Conservation (phyloP, 2,113 vertebrate species). For the Hemiscyllium ocellatum region DNA sequence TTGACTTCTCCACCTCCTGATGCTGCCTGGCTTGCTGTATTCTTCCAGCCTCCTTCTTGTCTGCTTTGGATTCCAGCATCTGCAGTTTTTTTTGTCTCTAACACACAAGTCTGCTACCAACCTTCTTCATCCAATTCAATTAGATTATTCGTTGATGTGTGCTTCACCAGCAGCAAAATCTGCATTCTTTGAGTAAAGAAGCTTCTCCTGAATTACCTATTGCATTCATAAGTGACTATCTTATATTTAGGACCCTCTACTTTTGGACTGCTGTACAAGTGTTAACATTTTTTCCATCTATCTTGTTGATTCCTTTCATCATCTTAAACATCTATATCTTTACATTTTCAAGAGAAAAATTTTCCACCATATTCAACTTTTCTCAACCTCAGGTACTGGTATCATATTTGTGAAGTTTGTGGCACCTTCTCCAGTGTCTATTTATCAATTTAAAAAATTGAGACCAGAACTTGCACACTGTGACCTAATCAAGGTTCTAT, state of each 20-base stretch:
- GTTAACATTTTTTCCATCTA: neutral
- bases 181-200: neutral
- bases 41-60: too few relatives aligned
- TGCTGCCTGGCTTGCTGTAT: too few relatives aligned
- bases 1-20: too few relatives aligned
- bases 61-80: too few relatives aligned
- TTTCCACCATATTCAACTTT: neutral
- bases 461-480: neutral
- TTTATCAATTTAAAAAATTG: neutral
- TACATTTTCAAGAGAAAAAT: neutral
- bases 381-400: neutral
- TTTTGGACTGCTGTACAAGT: neutral
- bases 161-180: neutral
- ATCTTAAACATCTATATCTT: neutral
- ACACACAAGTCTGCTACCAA: neutral
- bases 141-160: neutral
- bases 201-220: neutral
- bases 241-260: neutral
- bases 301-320: neutral
- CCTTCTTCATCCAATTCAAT: neutral
- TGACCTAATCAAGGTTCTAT: neutral
- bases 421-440: neutral
- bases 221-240: neutral
- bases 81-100: too few relatives aligned
- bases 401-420: neutral